Evolutionary conservation across 2,113 vertebrate species (phyloP).

Genomic region (Entelurus aequoreus): DNA sequence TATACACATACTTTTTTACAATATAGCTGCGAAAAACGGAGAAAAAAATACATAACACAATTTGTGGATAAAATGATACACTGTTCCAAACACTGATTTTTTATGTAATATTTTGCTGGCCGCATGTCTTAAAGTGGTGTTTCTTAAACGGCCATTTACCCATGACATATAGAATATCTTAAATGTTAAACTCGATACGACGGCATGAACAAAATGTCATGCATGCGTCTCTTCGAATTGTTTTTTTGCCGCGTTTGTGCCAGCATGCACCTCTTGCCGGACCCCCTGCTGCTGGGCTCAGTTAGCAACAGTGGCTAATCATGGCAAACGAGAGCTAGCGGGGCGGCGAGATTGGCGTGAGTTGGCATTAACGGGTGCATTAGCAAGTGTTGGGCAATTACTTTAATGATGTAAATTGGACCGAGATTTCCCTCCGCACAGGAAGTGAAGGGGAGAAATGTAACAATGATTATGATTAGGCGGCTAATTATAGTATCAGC

Average conservation of each 20-base stretch:
- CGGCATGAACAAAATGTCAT: not conserved
- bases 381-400: conserved; percentile 71
- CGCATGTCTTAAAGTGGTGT: no score
- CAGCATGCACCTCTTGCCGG: conserved; percentile 16
- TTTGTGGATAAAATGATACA: no score
- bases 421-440: conserved; percentile 60
- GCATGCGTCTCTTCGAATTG: not conserved
- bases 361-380: conserved; percentile 61
- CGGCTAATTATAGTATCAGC: conserved; percentile 68
- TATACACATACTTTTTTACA: no score
- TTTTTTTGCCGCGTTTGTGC: not conserved
- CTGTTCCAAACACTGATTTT: no score
- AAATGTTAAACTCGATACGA: no score
- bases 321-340: conserved; percentile 60
- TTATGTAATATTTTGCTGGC: no score
- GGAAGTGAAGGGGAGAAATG: conserved; percentile 61
- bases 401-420: conserved; percentile 65
- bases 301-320: conserved; percentile 60
- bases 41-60: no score
- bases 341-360: conserved; percentile 61
- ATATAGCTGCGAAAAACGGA: no score
- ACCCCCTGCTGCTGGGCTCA: conserved; percentile 28
- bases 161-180: no score
- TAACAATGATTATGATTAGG: conserved; percentile 72
- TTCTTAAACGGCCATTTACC: no score